Conservation (phyloP, 2,797 vertebrate species). For the Carduelis carduelis region DNA sequence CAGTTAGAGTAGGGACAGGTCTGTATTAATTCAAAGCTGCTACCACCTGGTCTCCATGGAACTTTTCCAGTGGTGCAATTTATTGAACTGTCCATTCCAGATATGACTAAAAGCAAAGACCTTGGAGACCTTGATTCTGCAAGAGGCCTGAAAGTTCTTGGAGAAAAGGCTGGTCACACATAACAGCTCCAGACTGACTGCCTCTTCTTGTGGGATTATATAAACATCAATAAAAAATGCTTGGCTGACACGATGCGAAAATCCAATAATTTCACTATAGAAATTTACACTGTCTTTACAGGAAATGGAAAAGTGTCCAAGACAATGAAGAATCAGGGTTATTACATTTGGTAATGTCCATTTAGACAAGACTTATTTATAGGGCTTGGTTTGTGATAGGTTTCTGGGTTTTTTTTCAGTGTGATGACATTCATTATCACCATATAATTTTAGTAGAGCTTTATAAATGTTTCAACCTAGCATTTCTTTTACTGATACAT, state of each 20-base stretch:
- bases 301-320: neutral
- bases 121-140: neutral
- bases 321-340: neutral
- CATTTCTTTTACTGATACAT: neutral
- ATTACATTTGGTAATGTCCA: neutral
- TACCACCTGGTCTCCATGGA: neutral
- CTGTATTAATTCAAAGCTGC: neutral
- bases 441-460: neutral
- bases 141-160: neutral
- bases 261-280: neutral
- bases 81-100: neutral
- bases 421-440: neutral
- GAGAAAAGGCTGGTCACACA: neutral
- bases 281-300: neutral
- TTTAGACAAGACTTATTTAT: neutral
- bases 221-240: neutral
- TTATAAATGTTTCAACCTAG: neutral
- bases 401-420: neutral
- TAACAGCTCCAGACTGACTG: neutral
- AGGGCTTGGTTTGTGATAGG: neutral
- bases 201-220: neutral
- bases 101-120: neutral
- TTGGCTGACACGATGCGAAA: neutral
- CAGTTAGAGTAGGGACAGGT: neutral
- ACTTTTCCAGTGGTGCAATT: neutral